Evolutionary conservation across 2,888 invertebrate species (phyloP).

Genomic region (Aporophyla nigra): DNA sequence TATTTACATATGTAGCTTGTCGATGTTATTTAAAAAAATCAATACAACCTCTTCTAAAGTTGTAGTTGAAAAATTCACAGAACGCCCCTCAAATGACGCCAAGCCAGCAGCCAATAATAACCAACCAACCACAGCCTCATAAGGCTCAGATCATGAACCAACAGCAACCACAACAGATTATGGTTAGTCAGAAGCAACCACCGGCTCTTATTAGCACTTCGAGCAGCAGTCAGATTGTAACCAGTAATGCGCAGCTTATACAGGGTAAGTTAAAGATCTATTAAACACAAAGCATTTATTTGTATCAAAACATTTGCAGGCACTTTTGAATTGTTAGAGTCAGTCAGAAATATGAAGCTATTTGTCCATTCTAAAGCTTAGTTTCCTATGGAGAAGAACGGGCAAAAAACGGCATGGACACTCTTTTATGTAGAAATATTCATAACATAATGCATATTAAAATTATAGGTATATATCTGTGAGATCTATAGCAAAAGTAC

Average conservation of each 20-base stretch:
- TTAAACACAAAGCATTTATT: too few species aligned
- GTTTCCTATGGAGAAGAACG: not conserved
- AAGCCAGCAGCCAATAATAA: slow-evolving; percentile 88
- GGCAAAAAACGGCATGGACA: not conserved
- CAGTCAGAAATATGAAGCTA: too few species aligned
- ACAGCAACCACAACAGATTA: slow-evolving; percentile 82
- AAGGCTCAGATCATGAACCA: slow-evolving; percentile 89
- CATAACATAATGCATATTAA: not conserved
- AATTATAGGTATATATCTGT: not conserved
- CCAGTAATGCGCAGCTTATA: slow-evolving; percentile 72
- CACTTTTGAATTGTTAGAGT: not conserved
- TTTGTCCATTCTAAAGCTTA: not conserved
- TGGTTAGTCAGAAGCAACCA: slow-evolving; percentile 86
- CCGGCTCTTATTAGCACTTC: slow-evolving; percentile 83
- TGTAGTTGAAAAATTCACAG: slow-evolving; percentile 69
- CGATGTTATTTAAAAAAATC: not conserved
- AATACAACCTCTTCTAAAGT: not conserved
- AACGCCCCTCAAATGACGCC: slow-evolving; percentile 86
- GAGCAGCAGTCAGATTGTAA: slow-evolving; percentile 75
- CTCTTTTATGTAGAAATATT: not conserved
- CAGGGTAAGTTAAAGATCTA: slow-evolving; percentile 59
- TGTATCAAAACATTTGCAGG: not conserved
- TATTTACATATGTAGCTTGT: slow-evolving; percentile 9
- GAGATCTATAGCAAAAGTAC: too few species aligned
- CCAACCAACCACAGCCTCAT: slow-evolving; percentile 89